Conservation (phyloP, 2,113 vertebrate species). For the Phrynosoma blainvillii region DNA sequence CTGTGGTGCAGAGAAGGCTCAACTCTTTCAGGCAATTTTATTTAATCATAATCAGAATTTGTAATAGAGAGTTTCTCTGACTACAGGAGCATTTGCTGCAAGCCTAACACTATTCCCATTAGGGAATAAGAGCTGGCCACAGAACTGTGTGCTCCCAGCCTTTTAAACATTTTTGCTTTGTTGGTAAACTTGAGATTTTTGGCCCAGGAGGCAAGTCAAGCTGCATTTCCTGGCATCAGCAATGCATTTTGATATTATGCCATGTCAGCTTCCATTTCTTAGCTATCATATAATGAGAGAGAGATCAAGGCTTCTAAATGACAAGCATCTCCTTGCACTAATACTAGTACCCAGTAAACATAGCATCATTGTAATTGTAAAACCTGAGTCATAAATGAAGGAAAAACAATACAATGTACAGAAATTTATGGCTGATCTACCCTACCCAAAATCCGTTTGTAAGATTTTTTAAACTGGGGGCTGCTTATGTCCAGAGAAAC, state of each 20-base stretch:
- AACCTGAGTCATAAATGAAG: background rate
- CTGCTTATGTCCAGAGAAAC: background rate
- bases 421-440: background rate
- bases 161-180: conserved; percentile 82
- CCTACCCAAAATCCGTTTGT: background rate
- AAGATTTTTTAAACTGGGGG: background rate
- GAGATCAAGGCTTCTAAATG: conserved; percentile 46
- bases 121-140: background rate
- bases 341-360: background rate
- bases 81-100: background rate
- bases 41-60: background rate
- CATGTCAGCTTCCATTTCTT: conserved; percentile 65
- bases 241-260: conserved; percentile 63
- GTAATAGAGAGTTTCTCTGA: background rate
- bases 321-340: conserved; percentile 25
- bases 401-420: background rate
- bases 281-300: conserved; percentile 47
- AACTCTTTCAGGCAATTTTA: background rate
- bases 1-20: background rate
- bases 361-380: background rate
- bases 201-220: conserved; percentile 62
- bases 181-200: conserved; percentile 71
- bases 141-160: background rate
- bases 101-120: background rate
- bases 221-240: conserved; percentile 68